These are phyloP conservation scores for Thereva unica DNA, from an alignment of 2,888 invertebrate species.

Conservation along the genomic window DNA sequence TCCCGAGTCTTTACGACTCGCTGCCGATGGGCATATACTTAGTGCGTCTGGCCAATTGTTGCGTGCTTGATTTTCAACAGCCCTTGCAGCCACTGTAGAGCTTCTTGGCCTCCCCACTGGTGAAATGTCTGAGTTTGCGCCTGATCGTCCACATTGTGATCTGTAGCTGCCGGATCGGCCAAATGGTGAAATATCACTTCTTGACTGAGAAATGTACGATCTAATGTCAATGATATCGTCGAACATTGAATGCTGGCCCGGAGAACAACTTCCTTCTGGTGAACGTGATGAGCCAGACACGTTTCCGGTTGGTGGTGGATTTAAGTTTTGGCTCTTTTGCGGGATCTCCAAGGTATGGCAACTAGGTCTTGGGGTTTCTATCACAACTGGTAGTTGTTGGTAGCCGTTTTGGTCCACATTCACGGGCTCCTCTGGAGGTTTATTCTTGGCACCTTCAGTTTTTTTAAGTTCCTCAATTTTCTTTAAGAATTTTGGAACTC, in stretches of 20 bases:
- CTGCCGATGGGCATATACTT: conserved; percentile 75
- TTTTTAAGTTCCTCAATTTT: conserved; percentile 60
- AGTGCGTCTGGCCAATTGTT: conserved; percentile 64
- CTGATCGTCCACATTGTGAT: conserved; percentile 68
- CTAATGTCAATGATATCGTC: conserved; percentile 73
- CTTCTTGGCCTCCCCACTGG: conserved; percentile 58
- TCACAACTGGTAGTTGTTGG: conserved; percentile 69
- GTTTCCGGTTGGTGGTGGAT: conserved; percentile 44
- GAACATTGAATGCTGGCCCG: conserved; percentile 61
- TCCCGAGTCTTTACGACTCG: conserved; percentile 86
- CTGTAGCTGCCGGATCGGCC: conserved; percentile 72
- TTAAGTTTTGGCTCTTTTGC: conserved; percentile 51
- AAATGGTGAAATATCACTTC: conserved; percentile 73
- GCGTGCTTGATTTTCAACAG: conserved; percentile 28
- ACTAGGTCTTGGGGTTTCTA: conserved; percentile 62
- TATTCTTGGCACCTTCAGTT: conserved; percentile 38
- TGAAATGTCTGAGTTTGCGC: conserved; percentile 59
- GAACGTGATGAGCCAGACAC: conserved; percentile 44
- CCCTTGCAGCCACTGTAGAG: conserved; percentile 58
- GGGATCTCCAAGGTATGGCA: conserved; percentile 52
- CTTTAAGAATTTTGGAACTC: conserved; percentile 69
- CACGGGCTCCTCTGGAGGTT: conserved; percentile 47
- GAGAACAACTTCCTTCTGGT: conserved; percentile 56
- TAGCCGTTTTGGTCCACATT: conserved; percentile 60
- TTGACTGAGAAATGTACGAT: conserved; percentile 73